These are phyloP conservation scores for Lagopus leucura DNA, from an alignment of 2,113 vertebrate genomes.

Conservation along the genomic window DNA sequence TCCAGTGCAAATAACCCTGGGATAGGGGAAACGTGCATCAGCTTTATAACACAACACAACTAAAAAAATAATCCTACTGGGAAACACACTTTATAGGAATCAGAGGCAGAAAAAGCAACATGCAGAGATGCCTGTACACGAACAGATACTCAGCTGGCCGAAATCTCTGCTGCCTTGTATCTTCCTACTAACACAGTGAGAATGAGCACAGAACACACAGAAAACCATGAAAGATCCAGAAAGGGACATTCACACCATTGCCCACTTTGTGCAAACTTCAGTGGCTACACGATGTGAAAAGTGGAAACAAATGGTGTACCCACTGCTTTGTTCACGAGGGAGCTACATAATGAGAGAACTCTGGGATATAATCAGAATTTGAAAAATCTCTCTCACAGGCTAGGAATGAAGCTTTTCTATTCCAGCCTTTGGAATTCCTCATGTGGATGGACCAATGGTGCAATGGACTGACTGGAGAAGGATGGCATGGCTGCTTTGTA, in stretches of 20 bases:
- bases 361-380: background rate
- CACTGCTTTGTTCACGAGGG: background rate
- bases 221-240: background rate
- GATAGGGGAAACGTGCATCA: background rate
- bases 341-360: fast-evolving
- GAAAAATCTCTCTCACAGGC: background rate
- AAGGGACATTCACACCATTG: background rate
- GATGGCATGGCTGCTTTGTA: background rate
- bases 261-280: background rate
- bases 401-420: background rate
- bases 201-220: background rate
- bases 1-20: slow-evolving; percentile 5
- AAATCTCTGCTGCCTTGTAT: background rate
- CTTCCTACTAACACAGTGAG: background rate
- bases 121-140: background rate
- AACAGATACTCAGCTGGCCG: background rate
- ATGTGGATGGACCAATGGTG: background rate
- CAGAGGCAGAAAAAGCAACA: slow-evolving; percentile 18
- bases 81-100: slow-evolving; percentile 34
- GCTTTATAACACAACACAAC: slow-evolving; percentile 18
- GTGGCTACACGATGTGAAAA: background rate
- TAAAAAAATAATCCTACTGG: slow-evolving; percentile 26
- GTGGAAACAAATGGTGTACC: background rate
- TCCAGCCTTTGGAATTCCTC: background rate
- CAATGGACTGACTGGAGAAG: background rate